A percentile compares a stretch with the other conserved stretches of the same genome.
Conservation (phyloP, 1,140 invertebrate species). For the Trichonephila clavipes region DNA sequence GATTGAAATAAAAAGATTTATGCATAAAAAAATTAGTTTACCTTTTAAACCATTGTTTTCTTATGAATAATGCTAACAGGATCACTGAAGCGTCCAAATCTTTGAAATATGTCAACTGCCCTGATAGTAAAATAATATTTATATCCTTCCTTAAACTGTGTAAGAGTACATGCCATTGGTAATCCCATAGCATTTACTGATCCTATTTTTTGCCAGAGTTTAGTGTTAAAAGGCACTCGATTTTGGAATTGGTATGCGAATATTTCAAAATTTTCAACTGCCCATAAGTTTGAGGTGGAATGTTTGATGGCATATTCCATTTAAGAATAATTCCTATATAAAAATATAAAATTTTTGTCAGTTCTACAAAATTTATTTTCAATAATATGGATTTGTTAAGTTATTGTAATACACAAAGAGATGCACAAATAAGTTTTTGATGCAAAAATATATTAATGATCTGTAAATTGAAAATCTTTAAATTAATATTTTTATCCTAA, state of each 20-base stretch:
- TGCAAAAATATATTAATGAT: too few species aligned
- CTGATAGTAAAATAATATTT: conserved; percentile 96
- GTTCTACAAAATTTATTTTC: too few species aligned
- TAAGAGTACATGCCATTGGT: conserved; percentile 97
- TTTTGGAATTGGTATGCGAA: conserved; percentile 93
- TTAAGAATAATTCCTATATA: conserved; percentile 65
- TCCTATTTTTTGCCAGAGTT: conserved; percentile 95
- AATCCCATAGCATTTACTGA: conserved; percentile 94
- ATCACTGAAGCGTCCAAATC: conserved; percentile 63
- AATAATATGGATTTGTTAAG: too few species aligned
- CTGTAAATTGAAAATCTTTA: too few species aligned
- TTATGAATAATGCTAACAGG: conserved; percentile 31
- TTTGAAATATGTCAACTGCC: conserved; percentile 79
- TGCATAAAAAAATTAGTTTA: neutral
- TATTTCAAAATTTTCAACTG: too few species aligned
- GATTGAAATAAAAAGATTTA: too few species aligned
- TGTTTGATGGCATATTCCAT: conserved; percentile 84
- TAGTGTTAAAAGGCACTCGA: conserved; percentile 81
- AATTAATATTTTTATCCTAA: too few species aligned
- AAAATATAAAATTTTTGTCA: too few species aligned
- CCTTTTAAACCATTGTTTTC: neutral
- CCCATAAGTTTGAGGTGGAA: conserved; percentile 80
- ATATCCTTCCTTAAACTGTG: conserved; percentile 91
- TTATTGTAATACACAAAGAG: too few species aligned
- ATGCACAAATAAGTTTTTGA: too few species aligned